Evolutionary conservation across 2,113 vertebrate species (phyloP).

Genomic region (Dasyurus viverrinus): DNA sequence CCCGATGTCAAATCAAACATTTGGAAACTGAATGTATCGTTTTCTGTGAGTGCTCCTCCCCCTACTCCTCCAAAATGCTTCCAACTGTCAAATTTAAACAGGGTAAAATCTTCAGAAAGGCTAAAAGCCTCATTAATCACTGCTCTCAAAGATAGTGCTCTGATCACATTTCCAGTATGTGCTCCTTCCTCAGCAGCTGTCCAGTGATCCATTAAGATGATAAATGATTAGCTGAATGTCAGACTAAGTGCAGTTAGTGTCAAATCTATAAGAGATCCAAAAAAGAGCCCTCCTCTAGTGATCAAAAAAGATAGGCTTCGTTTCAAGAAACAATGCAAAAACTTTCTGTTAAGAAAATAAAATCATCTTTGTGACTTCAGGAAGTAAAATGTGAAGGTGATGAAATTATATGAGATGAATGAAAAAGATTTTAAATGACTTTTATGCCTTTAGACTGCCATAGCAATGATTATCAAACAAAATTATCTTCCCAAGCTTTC

Average conservation of each 20-base stretch:
- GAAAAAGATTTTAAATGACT: conserved; percentile 1
- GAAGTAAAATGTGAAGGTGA: not conserved
- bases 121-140: conserved; percentile 46
- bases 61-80: conserved; percentile 22
- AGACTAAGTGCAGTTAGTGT: conserved; percentile 6
- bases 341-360: not conserved
- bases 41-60: conserved; percentile 19
- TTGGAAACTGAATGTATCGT: not conserved
- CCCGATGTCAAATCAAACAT: not conserved
- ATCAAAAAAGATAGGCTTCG: not conserved
- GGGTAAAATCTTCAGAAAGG: conserved; percentile 6
- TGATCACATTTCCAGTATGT: conserved; percentile 32
- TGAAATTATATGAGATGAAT: not conserved
- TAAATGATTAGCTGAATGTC: not conserved
- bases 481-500: not conserved
- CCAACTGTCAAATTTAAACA: conserved; percentile 35
- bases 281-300: not conserved
- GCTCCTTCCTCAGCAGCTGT: conserved; percentile 16
- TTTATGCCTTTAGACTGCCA: conserved; percentile 3
- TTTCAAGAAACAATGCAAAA: not conserved
- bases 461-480: not conserved
- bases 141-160: conserved; percentile 7
- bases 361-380: conserved; percentile 9
- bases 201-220: conserved; percentile 35
- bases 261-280: not conserved